Evolutionary conservation across 2,113 vertebrate species (phyloP).

Genomic region (Dunckerocampus dactyliophorus): DNA sequence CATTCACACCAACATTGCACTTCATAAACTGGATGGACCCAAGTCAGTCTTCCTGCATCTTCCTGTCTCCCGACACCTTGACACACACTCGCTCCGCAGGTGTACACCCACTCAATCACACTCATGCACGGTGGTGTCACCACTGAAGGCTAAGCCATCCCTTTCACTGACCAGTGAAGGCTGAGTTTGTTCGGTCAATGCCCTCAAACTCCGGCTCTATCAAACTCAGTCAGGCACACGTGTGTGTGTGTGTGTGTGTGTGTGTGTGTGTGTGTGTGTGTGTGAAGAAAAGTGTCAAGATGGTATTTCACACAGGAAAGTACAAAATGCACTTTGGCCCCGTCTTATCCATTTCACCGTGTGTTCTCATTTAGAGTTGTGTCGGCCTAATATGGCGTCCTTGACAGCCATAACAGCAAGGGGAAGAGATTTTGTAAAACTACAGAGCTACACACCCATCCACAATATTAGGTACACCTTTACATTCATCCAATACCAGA

Average conservation of each 20-base stretch:
- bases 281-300: constrained; percentile 1
- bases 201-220: constrained; percentile 41
- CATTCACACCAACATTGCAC: constrained; percentile 2
- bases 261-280: constrained; percentile 6
- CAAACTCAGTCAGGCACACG: constrained; percentile 44
- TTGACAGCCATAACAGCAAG: not conserved
- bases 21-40: constrained; percentile 12
- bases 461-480: too few relatives aligned
- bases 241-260: constrained; percentile 13
- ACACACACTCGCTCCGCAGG: not conserved
- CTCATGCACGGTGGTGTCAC: not conserved
- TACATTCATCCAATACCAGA: too few relatives aligned
- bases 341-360: not conserved
- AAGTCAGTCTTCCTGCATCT: not conserved
- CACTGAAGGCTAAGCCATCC: constrained; percentile 49
- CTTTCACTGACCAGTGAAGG: constrained; percentile 35
- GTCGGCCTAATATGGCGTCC: not conserved
- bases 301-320: constrained; percentile 16
- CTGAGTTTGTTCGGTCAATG: constrained; percentile 40
- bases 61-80: constrained; percentile 23
- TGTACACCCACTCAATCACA: constrained; percentile 1
- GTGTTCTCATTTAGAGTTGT: not conserved
- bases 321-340: not conserved
- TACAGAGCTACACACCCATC: too few relatives aligned
- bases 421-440: not conserved